Percentiles rank a stretch among this genome's conserved stretches.
These are phyloP conservation scores for Priocnemis perturbator DNA, from an alignment of 2,888 invertebrate genomes.

Conservation along the genomic window DNA sequence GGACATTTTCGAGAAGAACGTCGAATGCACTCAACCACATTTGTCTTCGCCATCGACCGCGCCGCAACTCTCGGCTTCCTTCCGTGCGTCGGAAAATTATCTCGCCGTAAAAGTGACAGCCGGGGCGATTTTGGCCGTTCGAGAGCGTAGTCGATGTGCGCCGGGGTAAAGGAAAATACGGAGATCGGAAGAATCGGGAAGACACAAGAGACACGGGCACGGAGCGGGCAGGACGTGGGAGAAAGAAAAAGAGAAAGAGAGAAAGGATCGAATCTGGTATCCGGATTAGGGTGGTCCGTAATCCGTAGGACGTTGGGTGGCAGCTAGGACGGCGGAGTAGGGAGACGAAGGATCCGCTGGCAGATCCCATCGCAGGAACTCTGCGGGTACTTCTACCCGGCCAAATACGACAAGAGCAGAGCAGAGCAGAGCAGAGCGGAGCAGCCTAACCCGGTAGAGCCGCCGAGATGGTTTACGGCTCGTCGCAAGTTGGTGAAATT, in stretches of 20 bases:
- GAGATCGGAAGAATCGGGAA: conserved; percentile 17
- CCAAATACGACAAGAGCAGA: conserved; percentile 63
- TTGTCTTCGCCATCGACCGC: too few species aligned
- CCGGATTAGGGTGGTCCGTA: conserved; percentile 57
- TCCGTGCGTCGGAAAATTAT: too few species aligned
- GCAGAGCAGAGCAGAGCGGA: conserved; percentile 27
- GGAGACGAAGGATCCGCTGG: conserved; percentile 51
- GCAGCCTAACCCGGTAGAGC: conserved; percentile 68
- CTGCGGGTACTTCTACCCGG: conserved; percentile 64
- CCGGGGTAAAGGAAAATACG: conserved; percentile 13
- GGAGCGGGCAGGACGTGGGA: conserved; percentile 3
- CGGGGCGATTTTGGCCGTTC: background rate
- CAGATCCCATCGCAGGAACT: conserved; percentile 62
- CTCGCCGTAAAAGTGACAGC: background rate
- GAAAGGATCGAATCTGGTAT: conserved; percentile 57
- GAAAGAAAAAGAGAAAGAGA: conserved; percentile 11
- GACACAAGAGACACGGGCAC: conserved; percentile 21
- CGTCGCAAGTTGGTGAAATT: conserved; percentile 73
- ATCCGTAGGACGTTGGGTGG: conserved; percentile 59
- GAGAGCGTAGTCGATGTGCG: conserved; percentile 5
- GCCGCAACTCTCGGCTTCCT: too few species aligned
- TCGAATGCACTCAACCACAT: too few species aligned
- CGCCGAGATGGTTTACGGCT: conserved; percentile 73
- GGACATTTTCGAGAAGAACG: too few species aligned
- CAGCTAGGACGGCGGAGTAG: conserved; percentile 25